These are phyloP conservation scores for Antrozous pallidus DNA, from an alignment of 2,797 vertebrate genomes.

Conservation along the genomic window DNA sequence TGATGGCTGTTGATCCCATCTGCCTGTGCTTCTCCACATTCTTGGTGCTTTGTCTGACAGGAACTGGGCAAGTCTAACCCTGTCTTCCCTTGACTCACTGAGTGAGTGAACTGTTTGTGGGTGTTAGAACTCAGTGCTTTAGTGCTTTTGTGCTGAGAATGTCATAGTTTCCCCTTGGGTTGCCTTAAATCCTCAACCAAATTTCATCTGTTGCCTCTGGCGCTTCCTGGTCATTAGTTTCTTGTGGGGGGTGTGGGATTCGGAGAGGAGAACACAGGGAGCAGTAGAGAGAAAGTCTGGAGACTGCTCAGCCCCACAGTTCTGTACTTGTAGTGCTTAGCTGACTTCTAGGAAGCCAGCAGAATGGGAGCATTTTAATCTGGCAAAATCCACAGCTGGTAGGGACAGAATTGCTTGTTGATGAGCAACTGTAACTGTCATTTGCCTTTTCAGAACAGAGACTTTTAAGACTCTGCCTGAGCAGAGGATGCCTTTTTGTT, in stretches of 20 bases:
- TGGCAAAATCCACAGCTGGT: background rate
- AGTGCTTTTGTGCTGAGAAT: background rate
- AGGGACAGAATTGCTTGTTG: background rate
- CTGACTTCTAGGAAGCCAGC: background rate
- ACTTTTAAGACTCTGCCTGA: background rate
- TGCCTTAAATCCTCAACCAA: background rate
- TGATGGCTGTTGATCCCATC: background rate
- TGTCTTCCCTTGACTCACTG: background rate
- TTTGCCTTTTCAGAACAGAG: slow-evolving; percentile 25
- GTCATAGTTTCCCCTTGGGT: background rate
- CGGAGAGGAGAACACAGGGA: background rate
- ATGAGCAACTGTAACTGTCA: background rate
- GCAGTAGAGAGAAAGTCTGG: background rate
- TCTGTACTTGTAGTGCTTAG: background rate
- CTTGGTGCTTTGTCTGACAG: background rate
- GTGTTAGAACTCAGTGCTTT: background rate
- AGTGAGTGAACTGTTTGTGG: background rate
- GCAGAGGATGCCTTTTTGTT: background rate
- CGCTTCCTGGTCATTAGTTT: background rate
- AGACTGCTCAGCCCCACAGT: background rate
- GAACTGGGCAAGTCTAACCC: background rate
- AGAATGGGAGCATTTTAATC: background rate
- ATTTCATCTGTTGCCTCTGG: background rate
- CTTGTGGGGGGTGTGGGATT: background rate
- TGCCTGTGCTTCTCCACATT: background rate